These are phyloP conservation scores for Chamaea fasciata DNA, from an alignment of 2,113 vertebrate species.

Conservation along the genomic window DNA sequence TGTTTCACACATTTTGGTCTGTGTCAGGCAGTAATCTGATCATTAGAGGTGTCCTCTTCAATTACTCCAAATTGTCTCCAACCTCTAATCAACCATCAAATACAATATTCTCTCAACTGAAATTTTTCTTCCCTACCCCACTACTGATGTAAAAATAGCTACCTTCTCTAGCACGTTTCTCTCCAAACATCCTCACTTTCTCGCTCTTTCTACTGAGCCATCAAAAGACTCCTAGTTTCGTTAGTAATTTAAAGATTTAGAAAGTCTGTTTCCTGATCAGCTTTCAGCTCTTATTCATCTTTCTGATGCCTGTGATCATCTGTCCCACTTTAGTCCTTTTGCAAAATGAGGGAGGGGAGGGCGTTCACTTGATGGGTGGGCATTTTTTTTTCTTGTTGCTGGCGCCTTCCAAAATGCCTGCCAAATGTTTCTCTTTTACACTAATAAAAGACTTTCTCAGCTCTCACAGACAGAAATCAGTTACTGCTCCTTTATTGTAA, in stretches of 20 bases:
- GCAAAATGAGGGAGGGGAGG: not conserved
- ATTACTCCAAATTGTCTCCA: not conserved
- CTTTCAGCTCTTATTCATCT: not conserved
- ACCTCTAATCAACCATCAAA: not conserved
- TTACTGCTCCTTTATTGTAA: not conserved
- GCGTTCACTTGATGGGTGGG: rapidly evolving
- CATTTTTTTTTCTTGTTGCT: not conserved
- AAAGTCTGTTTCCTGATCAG: not conserved
- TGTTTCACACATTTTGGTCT: not conserved
- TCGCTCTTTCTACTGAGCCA: not conserved
- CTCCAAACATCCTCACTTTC: not conserved
- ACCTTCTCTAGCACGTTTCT: not conserved
- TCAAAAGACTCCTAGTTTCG: not conserved
- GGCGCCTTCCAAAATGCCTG: not conserved
- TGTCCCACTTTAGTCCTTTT: not conserved
- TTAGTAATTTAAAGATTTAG: not conserved
- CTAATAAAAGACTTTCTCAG: not conserved
- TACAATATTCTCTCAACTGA: not conserved
- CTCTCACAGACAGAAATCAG: not conserved
- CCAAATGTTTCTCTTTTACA: not conserved
- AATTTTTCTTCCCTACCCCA: not conserved
- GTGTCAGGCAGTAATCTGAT: not conserved
- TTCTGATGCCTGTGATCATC: not conserved
- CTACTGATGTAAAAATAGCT: not conserved
- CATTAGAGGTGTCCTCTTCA: not conserved